These are phyloP conservation scores for Rattus norvegicus DNA, from an alignment of 2,113 vertebrate species.

Conservation along the genomic window DNA sequence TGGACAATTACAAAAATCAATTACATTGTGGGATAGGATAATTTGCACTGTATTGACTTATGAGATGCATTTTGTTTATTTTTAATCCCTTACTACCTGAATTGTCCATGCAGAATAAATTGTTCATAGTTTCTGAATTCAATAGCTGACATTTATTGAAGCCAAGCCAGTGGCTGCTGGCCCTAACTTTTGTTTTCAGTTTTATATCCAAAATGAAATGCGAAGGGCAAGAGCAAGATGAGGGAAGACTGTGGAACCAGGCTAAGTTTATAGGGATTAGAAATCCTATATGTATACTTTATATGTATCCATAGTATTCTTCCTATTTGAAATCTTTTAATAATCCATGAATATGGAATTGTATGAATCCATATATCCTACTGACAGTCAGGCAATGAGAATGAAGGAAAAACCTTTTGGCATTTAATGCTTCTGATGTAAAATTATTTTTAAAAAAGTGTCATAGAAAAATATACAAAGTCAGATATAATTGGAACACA, in stretches of 20 bases:
- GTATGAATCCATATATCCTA: neutral
- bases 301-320: neutral
- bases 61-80: neutral
- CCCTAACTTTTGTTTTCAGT: neutral
- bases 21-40: neutral
- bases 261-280: neutral
- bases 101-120: neutral
- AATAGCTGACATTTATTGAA: neutral
- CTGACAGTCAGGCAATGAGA: neutral
- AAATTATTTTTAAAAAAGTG: conserved; percentile 47
- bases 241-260: neutral
- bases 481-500: conserved; percentile 65
- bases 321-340: conserved; percentile 9
- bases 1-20: neutral
- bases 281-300: neutral
- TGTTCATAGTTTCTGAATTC: neutral
- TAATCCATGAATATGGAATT: neutral
- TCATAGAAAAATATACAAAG: conserved; percentile 51
- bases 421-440: conserved; percentile 51
- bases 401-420: conserved; percentile 49
- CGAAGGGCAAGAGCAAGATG: neutral
- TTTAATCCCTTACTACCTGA: neutral
- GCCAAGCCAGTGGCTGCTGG: neutral
- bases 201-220: neutral
- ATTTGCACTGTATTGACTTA: neutral